Conservation (phyloP, 64 coral and sea anemone genomes). For the Cladopsammia gracilis region DNA sequence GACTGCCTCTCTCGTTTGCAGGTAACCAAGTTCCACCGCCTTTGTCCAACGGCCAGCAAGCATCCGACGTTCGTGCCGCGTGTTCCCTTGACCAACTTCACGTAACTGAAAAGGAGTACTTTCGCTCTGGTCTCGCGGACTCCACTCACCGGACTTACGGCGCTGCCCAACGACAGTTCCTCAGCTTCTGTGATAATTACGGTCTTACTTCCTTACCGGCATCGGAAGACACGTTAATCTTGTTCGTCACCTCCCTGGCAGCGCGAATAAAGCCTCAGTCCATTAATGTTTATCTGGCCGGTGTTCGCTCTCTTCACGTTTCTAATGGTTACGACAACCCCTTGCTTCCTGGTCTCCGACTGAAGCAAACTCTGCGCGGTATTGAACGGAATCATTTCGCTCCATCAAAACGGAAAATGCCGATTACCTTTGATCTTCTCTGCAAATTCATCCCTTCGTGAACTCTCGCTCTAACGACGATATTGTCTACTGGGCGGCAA, state of each 20-base stretch:
- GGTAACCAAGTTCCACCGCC: slow-evolving; percentile 4
- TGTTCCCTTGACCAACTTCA: slow-evolving; percentile 12
- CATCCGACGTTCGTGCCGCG: background rate
- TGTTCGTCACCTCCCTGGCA: background rate
- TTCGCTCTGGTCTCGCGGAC: background rate
- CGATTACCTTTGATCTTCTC: too few relatives aligned
- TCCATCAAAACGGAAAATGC: too few relatives aligned
- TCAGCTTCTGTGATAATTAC: too few relatives aligned
- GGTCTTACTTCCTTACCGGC: too few relatives aligned
- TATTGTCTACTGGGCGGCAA: too few relatives aligned
- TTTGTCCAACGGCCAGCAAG: slow-evolving; percentile 9
- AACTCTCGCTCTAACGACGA: too few relatives aligned
- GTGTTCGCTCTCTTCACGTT: slow-evolving; percentile 26
- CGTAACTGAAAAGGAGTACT: background rate
- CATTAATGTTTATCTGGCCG: slow-evolving; percentile 18
- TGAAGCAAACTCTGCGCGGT: too few relatives aligned
- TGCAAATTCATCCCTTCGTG: background rate
- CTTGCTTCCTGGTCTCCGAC: background rate
- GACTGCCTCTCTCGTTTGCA: slow-evolving; percentile 67
- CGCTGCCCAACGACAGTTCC: too few relatives aligned
- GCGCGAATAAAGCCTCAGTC: slow-evolving; percentile 37
- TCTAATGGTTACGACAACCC: slow-evolving; percentile 15
- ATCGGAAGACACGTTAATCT: slow-evolving; percentile 17
- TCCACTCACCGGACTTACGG: background rate
- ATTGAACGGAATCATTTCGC: too few relatives aligned